These are phyloP conservation scores for Tachysurus vachellii DNA, from an alignment of 2,113 vertebrate species.

Conservation along the genomic window DNA sequence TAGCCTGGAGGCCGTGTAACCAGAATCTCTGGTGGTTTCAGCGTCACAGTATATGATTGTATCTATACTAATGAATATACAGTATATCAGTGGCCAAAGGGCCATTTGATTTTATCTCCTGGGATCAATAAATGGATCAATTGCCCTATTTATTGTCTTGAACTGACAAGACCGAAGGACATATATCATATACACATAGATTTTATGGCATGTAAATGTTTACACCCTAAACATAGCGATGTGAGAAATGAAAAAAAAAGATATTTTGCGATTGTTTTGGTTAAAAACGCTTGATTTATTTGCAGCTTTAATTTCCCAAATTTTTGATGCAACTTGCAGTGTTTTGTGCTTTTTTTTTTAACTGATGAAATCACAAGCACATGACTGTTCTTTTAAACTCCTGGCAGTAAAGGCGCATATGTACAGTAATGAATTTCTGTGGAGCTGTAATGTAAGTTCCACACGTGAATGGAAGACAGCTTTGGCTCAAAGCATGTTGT, in stretches of 20 bases:
- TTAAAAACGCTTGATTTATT: no score
- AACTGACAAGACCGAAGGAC: slow-evolving; percentile 11
- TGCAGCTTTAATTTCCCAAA: no score
- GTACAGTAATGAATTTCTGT: no score
- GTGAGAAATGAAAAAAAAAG: not conserved
- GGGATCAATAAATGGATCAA: slow-evolving; percentile 11
- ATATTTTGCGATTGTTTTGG: no score
- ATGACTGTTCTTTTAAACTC: no score
- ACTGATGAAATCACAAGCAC: no score
- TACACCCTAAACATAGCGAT: not conserved
- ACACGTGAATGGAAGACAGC: no score
- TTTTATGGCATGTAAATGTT: not conserved
- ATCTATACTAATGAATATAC: slow-evolving; percentile 26
- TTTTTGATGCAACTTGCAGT: no score
- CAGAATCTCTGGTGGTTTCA: slow-evolving; percentile 13
- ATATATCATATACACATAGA: not conserved
- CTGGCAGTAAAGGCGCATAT: no score
- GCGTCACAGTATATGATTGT: slow-evolving; percentile 9
- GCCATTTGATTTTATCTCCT: slow-evolving; percentile 12
- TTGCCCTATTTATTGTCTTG: slow-evolving; percentile 26
- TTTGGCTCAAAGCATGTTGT: no score
- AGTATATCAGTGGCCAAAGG: slow-evolving; percentile 13
- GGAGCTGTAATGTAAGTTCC: no score
- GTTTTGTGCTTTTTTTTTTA: no score
- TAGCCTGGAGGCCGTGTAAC: slow-evolving; percentile 4